A percentile compares a stretch with the other conserved stretches of the same genome.
phyloP scores from a whole-genome alignment of 1,140 invertebrate genomes.

The Monomorium pharaonis region DNA sequence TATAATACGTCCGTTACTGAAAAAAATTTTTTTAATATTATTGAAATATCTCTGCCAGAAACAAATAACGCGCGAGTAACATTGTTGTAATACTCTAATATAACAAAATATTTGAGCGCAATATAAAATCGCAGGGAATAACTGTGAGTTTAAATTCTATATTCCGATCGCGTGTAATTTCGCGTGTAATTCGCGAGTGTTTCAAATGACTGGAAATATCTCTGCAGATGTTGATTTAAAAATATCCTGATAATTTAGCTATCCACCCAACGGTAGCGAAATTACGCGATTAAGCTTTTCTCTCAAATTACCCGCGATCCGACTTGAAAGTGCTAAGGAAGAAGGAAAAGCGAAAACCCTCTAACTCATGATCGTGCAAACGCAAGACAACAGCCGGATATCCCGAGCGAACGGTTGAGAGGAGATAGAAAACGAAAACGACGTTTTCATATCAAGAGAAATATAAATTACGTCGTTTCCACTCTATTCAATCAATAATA shows the following conservation, averaged over 20 bases:
- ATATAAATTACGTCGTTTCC: neutral
- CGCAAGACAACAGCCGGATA: constrained; percentile 19
- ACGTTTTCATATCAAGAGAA: neutral
- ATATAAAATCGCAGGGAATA: neutral
- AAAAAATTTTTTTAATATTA: neutral
- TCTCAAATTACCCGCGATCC: constrained; percentile 5
- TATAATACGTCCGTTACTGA: neutral
- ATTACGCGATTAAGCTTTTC: constrained; percentile 21
- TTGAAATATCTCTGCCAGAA: neutral
- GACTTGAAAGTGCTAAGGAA: neutral
- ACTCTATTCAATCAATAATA: neutral
- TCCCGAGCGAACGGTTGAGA: neutral
- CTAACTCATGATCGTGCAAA: constrained; percentile 36
- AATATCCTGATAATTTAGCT: neutral
- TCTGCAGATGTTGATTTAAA: neutral
- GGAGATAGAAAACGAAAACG: constrained; percentile 3
- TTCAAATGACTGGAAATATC: neutral
- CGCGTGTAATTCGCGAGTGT: neutral
- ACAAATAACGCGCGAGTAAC: neutral
- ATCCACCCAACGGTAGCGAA: neutral
- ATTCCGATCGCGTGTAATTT: too few species aligned
- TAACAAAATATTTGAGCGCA: neutral
- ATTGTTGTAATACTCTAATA: neutral
- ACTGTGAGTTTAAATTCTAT: neutral
- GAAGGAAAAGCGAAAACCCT: neutral